Base-by-base conservation (phyloP, 2,888 invertebrate genomes). In the Phortica magna region DNA sequence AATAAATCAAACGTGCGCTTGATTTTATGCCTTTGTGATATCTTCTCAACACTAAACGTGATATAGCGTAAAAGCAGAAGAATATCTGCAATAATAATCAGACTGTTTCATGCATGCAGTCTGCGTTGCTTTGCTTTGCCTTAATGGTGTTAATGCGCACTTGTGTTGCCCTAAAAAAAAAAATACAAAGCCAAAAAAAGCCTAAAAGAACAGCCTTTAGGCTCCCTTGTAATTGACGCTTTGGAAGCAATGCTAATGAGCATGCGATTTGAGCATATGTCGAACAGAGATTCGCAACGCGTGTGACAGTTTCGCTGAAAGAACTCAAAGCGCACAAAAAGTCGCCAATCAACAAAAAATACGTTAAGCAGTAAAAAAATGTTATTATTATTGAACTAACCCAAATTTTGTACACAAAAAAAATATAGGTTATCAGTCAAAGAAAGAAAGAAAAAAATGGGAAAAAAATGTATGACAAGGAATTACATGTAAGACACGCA, bases 381-480 rank as follows among this genome's bases (percentile, higher is more conserved):
- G 48, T 14, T 31, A 31, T 31, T 31, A 70, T 83, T 85, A 84
- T 88, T 86, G 81, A 81, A 78, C 71, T 86, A 84, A 85, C 87
- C 88, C 78, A 85, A 77, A 81, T 87, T 65, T 41, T 55, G 68
- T 70, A 75, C 78, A 67, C 39, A 53, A 57, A 74, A 10, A 68
- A 76, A 82, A 19, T 81, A 82, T 84, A 81, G 85, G 87, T 85
- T 87, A 85, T 88, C 85, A 82, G 10, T 65, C 14, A 10, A 77
- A 75, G 76, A 71, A 70, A 57, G 22, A 55, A 59, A 17, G 31
- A 53, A 53, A 6, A 53, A 53, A 53, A 5, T 14, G 7, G 2
- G 53, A 53, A 71, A 55, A 53, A 71, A 55, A 55, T 43, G 14
- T 48, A 48, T 48, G 14, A 48, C 48, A 59, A 17, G 12, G 22